Conservation (phyloP, 1,140 invertebrate genomes). For the Gryon sp. region DNA sequence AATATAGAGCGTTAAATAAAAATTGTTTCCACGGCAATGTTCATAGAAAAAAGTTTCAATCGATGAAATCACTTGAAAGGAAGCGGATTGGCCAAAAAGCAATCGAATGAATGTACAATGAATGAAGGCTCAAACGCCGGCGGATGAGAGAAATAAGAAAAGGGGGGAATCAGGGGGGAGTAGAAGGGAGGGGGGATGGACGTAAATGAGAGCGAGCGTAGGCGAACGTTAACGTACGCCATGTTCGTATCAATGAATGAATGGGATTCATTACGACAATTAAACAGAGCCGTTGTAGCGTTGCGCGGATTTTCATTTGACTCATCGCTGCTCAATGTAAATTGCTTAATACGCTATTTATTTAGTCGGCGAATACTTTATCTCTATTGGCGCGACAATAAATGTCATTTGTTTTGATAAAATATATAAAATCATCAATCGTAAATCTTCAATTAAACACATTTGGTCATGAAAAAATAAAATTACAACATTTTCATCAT, state of each 20-base stretch:
- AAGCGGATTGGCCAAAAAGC: slow-evolving; percentile 33
- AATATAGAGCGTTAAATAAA: too few relatives aligned
- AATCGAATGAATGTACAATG: slow-evolving; percentile 44
- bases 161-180: not conserved
- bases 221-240: slow-evolving; percentile 60
- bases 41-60: too few relatives aligned
- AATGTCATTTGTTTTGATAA: slow-evolving; percentile 30
- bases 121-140: slow-evolving; percentile 37
- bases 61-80: slow-evolving; percentile 3
- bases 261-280: slow-evolving; percentile 62
- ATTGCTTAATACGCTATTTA: slow-evolving; percentile 60
- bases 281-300: slow-evolving; percentile 54
- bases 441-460: too few relatives aligned
- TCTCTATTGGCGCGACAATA: slow-evolving; percentile 12
- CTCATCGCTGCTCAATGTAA: slow-evolving; percentile 55
- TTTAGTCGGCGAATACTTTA: slow-evolving; percentile 30
- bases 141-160: slow-evolving; percentile 23
- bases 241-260: slow-evolving; percentile 62
- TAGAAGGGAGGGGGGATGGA: slow-evolving; percentile 1
- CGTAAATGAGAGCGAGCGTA: slow-evolving; percentile 61
- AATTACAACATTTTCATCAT: too few relatives aligned
- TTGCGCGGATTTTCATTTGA: slow-evolving; percentile 56
- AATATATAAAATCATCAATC: slow-evolving; percentile 17
- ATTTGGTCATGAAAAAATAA: too few relatives aligned
- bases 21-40: too few relatives aligned